Evolutionary conservation across 30 jellyfish, hydroid and myxozoan species (phyloP).

Genomic region (Aurelia sp.): DNA sequence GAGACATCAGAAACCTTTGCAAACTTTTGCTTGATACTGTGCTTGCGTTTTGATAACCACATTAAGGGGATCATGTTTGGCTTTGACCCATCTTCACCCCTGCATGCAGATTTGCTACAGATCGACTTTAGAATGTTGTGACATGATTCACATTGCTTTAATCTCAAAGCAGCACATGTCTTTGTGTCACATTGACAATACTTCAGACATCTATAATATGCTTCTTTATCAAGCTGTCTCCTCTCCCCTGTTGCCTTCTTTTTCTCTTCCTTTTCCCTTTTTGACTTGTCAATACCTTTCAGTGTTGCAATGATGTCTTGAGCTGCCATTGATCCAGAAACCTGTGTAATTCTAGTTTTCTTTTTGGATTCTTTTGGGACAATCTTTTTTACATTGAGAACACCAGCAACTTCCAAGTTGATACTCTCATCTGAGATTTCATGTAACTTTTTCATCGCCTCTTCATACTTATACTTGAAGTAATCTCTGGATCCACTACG

Average conservation of each 20-base stretch:
- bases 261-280: slow-evolving; percentile 6
- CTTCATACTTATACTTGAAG: too few species aligned
- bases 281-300: neutral
- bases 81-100: too few species aligned
- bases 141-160: too few species aligned
- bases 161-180: neutral
- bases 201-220: slow-evolving; percentile 12
- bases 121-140: too few species aligned
- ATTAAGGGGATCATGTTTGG: too few species aligned
- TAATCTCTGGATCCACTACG: too few species aligned
- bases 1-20: too few species aligned
- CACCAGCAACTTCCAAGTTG: slow-evolving; percentile 14
- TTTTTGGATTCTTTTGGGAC: neutral
- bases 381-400: neutral
- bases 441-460: too few species aligned
- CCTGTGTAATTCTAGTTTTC: slow-evolving; percentile 12
- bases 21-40: too few species aligned
- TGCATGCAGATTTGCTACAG: too few species aligned
- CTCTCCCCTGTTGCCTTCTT: slow-evolving; percentile 1
- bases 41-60: too few species aligned
- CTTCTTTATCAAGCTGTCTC: slow-evolving; percentile 8
- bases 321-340: slow-evolving; percentile 15
- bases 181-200: slow-evolving; percentile 4
- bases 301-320: slow-evolving; percentile 15
- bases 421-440: too few species aligned